A percentile compares a stretch with the other conserved stretches of the same genome.
Evolutionary conservation across 2,888 invertebrate genomes (phyloP).

Genomic region (Electrophaes corylata): DNA sequence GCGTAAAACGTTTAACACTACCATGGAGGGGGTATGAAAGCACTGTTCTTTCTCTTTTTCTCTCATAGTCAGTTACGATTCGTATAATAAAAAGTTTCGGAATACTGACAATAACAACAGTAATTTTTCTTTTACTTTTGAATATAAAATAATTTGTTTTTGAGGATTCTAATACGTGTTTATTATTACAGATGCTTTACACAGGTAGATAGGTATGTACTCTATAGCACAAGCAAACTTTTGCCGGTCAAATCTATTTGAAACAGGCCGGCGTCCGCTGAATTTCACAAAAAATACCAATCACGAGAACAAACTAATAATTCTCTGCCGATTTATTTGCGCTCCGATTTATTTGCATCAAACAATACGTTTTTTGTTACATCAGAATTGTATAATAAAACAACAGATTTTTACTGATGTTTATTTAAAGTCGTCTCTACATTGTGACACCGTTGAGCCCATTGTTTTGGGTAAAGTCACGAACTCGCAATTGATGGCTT

Average conservation of each 20-base stretch:
- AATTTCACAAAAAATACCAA: conserved; percentile 30
- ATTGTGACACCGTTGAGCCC: conserved; percentile 63
- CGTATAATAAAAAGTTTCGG: no score
- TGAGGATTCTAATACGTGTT: no score
- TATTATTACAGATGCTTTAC: no score
- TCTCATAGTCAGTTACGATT: no score
- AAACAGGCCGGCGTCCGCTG: conserved; percentile 17
- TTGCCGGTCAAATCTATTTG: conserved; percentile 17
- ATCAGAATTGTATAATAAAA: conserved; percentile 28
- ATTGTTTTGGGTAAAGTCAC: conserved; percentile 80
- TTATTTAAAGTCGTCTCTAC: conserved; percentile 65
- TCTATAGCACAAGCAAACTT: conserved; percentile 4
- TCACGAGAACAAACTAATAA: conserved; percentile 36
- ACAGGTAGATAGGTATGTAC: no score
- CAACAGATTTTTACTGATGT: conserved; percentile 57
- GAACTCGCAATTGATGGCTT: conserved; percentile 63
- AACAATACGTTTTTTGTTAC: conserved; percentile 50
- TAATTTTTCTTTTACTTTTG: no score
- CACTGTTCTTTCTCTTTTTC: no score
- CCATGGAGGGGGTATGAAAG: no score
- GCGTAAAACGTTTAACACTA: no score
- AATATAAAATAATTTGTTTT: no score
- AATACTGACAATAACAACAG: no score
- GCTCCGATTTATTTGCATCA: conserved; percentile 39
- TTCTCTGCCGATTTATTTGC: conserved; percentile 40